Base-by-base conservation (phyloP, 92 coral and sea anemone genomes). In the Siderastrea siderea region DNA sequence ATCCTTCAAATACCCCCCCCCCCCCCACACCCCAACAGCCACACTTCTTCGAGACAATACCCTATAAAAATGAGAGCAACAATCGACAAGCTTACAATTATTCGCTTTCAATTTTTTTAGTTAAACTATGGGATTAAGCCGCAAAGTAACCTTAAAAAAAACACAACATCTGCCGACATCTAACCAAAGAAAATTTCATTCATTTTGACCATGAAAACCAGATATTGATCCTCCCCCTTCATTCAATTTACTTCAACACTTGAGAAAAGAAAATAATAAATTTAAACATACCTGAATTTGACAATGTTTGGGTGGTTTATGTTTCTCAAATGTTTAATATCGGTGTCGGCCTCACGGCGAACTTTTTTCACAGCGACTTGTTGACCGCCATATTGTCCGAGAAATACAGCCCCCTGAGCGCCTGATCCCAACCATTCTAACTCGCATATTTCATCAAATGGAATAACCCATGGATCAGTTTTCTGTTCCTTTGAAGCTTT, bases 351-450 rank as follows among this genome's bases (percentile, higher is more conserved):
- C 75, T 91, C 90, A 47, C 94, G 95, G 54, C 96, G 96, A 63
- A 95, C 98, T 79, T 95, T 95, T 48, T 95, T 95, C 53, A 95
- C 98, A 7, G 98, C 98, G 38, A 95, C 98, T 89, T 95, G 96
- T 69, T 93, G 96, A 38, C 84, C 87, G 65, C 87, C 92, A 80
- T 85, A 93, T 15, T 75, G 80, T 57, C 98, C 98, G 73, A 93
- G 75, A 47, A 95, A 95, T n/a, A 95, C 98, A 1, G 98, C 98
- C 2, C 98, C 98, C 52, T 95, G 98, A 0, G 98, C 96, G 3
- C 98, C 98, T 0, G 98, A 91, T 15, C 98, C 98, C 8, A 95
- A 81, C 98, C 98, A 95, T 50, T 93, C 96, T 19, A 95, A 66
- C 72, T 91, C 98, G 16, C 86, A 77, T 50, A 95, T 95, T 59